A percentile compares a stretch with the other conserved stretches of the same genome.
Conservation (phyloP, 53 echinoderm and acorn worm species). For the Zoroaster sp. region DNA sequence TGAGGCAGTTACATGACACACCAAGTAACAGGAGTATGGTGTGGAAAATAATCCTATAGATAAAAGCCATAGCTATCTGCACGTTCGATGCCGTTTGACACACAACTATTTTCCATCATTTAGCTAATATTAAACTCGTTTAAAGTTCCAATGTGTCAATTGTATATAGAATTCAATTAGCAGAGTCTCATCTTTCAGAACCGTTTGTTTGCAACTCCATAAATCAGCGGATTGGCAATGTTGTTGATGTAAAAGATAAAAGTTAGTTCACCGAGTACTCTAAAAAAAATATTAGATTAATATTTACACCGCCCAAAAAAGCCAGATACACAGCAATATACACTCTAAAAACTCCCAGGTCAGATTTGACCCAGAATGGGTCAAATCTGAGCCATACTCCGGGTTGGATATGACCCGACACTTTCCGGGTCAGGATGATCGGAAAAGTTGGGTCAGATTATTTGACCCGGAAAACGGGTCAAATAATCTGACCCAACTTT, state of each 20-base stretch:
- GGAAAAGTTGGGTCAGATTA: too few species aligned
- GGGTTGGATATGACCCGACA: too few species aligned
- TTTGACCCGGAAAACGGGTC: too few species aligned
- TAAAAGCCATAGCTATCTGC: too few species aligned
- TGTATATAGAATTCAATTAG: too few species aligned
- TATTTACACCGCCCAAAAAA: not conserved
- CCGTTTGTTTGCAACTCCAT: constrained; percentile 16
- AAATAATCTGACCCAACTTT: too few species aligned
- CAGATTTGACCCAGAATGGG: too few species aligned
- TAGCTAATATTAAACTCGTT: too few species aligned
- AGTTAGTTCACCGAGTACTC: not conserved
- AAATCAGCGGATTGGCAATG: constrained; percentile 4
- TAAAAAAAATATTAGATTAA: not conserved
- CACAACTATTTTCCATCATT: too few species aligned
- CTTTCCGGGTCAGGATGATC: too few species aligned
- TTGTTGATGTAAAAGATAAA: not conserved
- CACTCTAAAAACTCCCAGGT: too few species aligned
- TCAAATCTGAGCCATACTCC: too few species aligned
- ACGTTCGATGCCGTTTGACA: not conserved
- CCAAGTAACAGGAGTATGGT: constrained; percentile 19
- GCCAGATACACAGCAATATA: not conserved
- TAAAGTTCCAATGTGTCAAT: not conserved
- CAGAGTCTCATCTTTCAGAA: not conserved
- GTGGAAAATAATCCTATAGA: not conserved
- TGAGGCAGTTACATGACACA: constrained; percentile 49